phyloP scores from a whole-genome alignment of 2,797 vertebrate genomes.

The Gallinago stenura region DNA sequence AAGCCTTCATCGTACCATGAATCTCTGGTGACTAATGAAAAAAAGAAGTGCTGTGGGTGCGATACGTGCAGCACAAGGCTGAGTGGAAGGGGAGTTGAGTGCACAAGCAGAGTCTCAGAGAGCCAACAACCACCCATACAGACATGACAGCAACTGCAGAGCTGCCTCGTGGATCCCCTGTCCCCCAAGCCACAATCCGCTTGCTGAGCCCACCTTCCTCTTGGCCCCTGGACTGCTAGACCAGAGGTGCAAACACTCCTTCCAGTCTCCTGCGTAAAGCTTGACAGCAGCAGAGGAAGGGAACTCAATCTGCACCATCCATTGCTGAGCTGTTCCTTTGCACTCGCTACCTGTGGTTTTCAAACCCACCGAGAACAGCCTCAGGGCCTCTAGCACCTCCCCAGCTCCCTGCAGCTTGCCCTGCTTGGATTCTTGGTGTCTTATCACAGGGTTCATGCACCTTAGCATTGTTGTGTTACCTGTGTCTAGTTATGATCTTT shows the following conservation, averaged over 20 bases:
- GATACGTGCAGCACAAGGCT: fast-evolving
- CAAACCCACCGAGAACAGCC: neutral
- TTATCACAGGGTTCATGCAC: neutral
- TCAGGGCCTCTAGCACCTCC: neutral
- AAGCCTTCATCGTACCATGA: neutral
- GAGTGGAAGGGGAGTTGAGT: neutral
- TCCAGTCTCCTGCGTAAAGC: neutral
- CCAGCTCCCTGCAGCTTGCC: neutral
- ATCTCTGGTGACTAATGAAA: neutral
- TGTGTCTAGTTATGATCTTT: neutral
- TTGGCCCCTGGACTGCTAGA: fast-evolving
- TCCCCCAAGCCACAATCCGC: neutral
- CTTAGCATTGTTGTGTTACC: neutral
- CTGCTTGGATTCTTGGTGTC: neutral
- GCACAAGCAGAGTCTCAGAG: neutral
- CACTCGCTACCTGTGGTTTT: fast-evolving
- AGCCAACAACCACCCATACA: fast-evolving
- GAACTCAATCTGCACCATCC: neutral
- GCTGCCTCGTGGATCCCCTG: fast-evolving
- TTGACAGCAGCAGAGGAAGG: neutral
- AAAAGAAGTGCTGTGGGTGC: neutral
- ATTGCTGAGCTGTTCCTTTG: neutral
- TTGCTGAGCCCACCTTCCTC: neutral
- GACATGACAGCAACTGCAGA: neutral
- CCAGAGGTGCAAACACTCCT: neutral